phyloP scores from a whole-genome alignment of 2,113 vertebrate genomes.

The Seriola aureovittata region DNA sequence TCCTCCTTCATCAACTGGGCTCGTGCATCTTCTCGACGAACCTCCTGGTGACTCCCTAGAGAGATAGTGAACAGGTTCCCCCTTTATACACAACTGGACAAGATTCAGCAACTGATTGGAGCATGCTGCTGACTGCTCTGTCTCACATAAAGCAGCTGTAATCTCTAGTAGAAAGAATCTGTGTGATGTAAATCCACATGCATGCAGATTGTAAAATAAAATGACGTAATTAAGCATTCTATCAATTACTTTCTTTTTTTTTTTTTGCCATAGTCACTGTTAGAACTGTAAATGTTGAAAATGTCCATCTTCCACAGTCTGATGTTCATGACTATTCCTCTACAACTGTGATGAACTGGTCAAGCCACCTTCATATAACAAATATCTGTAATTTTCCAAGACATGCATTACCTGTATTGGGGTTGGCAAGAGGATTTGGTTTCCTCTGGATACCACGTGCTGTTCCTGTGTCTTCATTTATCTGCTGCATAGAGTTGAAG shows the following conservation, averaged over 20 bases:
- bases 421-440: conserved; percentile 98
- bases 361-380: background rate
- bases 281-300: no score
- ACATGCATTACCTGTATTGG: conserved; percentile 90
- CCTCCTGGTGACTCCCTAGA: conserved; percentile 94
- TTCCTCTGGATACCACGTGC: conserved; percentile 99
- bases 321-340: background rate
- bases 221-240: no score
- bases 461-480: conserved; percentile 99
- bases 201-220: no score
- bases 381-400: background rate
- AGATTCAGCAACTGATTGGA: background rate
- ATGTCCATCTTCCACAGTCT: background rate
- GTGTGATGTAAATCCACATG: no score
- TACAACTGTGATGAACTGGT: background rate
- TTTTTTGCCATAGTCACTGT: no score
- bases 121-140: background rate
- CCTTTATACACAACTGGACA: background rate
- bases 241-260: no score
- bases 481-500: conserved; percentile 99
- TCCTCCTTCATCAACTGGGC: conserved; percentile 99
- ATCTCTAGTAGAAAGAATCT: no score
- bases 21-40: conserved; percentile 96
- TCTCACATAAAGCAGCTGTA: no score
- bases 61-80: background rate